Evolutionary conservation across 2,113 vertebrate species (phyloP).

Genomic region (Rostratula benghalensis): DNA sequence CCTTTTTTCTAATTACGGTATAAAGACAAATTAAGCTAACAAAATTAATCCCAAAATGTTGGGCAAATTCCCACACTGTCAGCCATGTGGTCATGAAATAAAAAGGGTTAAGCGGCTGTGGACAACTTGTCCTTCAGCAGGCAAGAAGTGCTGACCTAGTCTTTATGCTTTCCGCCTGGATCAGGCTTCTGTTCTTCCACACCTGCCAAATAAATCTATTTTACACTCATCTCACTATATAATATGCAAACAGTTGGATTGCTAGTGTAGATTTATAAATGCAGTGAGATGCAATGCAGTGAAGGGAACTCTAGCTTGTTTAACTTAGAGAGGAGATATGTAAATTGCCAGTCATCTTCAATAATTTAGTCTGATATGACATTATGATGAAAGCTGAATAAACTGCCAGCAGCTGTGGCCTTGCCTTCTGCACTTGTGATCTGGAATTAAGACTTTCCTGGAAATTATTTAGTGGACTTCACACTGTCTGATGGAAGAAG

Average conservation of each 20-base stretch:
- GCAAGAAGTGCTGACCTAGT: not conserved
- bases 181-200: not conserved
- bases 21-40: not conserved
- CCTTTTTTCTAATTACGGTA: not conserved
- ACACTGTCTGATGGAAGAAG: not conserved
- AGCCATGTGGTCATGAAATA: not conserved
- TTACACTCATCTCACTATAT: not conserved
- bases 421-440: not conserved
- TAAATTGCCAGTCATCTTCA: slow-evolving; percentile 47
- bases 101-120: not conserved
- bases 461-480: slow-evolving; percentile 13
- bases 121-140: not conserved
- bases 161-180: not conserved
- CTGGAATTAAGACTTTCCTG: slow-evolving; percentile 12
- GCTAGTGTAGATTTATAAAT: not conserved
- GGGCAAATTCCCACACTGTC: not conserved
- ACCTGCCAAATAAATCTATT: not conserved
- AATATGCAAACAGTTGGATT: not conserved
- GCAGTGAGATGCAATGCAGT: not conserved
- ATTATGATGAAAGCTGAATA: slow-evolving; percentile 23
- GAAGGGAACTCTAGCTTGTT: slow-evolving; percentile 1
- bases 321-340: slow-evolving; percentile 16
- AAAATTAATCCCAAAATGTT: not conserved
- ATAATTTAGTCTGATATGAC: slow-evolving; percentile 37
- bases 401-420: not conserved